These are phyloP conservation scores for Cryptoleucopteryx plumbea DNA, from an alignment of 2,113 vertebrate genomes.

Conservation along the genomic window DNA sequence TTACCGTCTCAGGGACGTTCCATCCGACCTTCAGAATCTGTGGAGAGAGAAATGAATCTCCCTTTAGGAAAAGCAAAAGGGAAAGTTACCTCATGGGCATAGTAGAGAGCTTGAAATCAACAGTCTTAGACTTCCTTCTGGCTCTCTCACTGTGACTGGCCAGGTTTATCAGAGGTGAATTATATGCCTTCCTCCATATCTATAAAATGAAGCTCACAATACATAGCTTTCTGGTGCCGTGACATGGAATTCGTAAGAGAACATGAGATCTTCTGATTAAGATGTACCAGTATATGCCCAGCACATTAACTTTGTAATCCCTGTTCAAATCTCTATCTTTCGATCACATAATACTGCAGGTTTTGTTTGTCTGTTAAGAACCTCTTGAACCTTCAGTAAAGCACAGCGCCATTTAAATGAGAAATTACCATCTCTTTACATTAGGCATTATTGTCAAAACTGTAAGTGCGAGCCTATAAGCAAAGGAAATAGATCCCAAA, in stretches of 20 bases:
- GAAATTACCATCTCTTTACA: background rate
- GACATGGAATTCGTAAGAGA: background rate
- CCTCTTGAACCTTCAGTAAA: background rate
- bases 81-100: background rate
- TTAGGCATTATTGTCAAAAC: background rate
- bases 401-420: background rate
- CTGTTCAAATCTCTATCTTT: background rate
- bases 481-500: background rate
- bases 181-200: background rate
- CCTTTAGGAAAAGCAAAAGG: background rate
- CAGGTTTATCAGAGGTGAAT: background rate
- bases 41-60: background rate
- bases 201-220: background rate
- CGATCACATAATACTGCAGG: background rate
- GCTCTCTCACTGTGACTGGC: background rate
- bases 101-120: background rate
- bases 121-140: background rate
- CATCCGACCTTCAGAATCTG: background rate
- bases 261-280: background rate
- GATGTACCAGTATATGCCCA: background rate
- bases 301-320: background rate
- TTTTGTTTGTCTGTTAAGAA: background rate
- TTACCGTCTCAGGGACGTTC: background rate
- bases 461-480: background rate
- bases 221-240: background rate